phyloP scores from a whole-genome alignment of 2,888 invertebrate species.

The Panzeria rudis region DNA sequence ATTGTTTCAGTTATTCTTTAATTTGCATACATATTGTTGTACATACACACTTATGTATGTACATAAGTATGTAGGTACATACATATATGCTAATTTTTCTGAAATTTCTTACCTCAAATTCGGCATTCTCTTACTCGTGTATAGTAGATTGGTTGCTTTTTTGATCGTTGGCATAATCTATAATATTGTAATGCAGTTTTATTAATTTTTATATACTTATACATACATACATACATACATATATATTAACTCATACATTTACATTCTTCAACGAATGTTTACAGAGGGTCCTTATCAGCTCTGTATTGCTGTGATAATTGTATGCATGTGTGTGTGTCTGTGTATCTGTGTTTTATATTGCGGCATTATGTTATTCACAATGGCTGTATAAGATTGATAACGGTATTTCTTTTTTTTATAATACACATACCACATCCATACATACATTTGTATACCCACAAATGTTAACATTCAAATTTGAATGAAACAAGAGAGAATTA shows the following conservation, averaged over 20 bases:
- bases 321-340: conserved; percentile 25
- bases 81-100: too few relatives aligned
- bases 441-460: background rate
- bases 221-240: background rate
- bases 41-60: background rate
- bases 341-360: conserved; percentile 26
- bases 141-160: conserved; percentile 4
- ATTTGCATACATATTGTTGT: background rate
- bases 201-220: conserved; percentile 5
- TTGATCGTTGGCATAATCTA: conserved; percentile 26
- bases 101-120: conserved; percentile 44
- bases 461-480: background rate
- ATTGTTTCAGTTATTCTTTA: conserved; percentile 46
- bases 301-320: conserved; percentile 25
- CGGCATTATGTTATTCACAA: conserved; percentile 44
- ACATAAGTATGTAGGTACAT: background rate
- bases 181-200: conserved; percentile 33
- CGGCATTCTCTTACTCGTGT: conserved; percentile 40
- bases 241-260: background rate
- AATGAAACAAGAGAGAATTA: conserved; percentile 36
- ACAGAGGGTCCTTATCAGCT: conserved; percentile 59
- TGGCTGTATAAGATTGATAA: conserved; percentile 53
- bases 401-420: conserved; percentile 52
- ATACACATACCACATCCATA: background rate
- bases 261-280: conserved; percentile 1